Conservation (phyloP, 2,113 vertebrate genomes). For the Canis aureus region DNA sequence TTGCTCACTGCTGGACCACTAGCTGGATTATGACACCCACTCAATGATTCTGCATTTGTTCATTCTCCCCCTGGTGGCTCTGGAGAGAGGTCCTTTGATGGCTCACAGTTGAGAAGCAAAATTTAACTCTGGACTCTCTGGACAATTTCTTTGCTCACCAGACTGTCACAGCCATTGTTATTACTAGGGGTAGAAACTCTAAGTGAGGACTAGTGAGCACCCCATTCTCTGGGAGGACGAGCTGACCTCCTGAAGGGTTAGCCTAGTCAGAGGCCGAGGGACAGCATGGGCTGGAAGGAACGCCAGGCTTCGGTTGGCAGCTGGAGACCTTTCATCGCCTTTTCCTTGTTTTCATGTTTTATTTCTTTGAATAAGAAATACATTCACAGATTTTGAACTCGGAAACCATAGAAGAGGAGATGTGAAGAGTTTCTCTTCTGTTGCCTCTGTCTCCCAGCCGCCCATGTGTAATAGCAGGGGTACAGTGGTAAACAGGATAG, state of each 20-base stretch:
- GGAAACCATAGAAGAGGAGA: neutral
- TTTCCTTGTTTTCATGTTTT: conserved; percentile 17
- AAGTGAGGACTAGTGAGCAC: neutral
- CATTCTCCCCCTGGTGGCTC: neutral
- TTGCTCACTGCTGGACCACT: neutral
- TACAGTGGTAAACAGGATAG: neutral
- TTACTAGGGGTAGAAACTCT: neutral
- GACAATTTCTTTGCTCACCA: neutral
- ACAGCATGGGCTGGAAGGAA: neutral
- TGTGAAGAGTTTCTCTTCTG: neutral
- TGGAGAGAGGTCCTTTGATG: neutral
- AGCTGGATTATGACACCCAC: neutral
- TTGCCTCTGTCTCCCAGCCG: neutral
- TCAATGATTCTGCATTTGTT: neutral
- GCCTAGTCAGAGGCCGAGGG: neutral
- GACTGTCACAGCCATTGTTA: neutral
- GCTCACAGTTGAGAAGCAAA: neutral
- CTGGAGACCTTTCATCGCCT: neutral
- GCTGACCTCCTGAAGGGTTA: neutral
- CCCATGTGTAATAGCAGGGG: neutral
- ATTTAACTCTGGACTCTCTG: neutral
- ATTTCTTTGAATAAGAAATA: conserved; percentile 24
- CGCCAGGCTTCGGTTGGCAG: neutral
- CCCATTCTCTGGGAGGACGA: neutral
- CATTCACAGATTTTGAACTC: neutral